A percentile compares a stretch with the other conserved stretches of the same genome.
Conservation (phyloP, 2,113 vertebrate species). For the Mola mola region DNA sequence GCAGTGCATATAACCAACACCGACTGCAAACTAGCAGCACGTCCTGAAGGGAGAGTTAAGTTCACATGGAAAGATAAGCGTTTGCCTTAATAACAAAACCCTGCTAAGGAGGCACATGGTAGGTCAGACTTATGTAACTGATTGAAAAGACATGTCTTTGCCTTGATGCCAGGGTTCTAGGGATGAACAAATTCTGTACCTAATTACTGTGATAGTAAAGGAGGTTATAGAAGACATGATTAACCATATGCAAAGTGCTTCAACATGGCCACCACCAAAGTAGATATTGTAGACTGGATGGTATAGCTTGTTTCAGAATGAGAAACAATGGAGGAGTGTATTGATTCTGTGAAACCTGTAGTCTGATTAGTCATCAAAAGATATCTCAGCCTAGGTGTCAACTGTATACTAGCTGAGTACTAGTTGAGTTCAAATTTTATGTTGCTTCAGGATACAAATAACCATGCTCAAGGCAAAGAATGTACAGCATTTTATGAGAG, state of each 20-base stretch:
- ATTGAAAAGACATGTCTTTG: slow-evolving; percentile 27
- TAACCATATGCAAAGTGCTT: background rate
- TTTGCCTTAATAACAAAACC: slow-evolving; percentile 38
- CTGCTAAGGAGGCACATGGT: slow-evolving; percentile 10
- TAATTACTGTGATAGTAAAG: slow-evolving; percentile 50
- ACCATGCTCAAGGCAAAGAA: slow-evolving; percentile 23
- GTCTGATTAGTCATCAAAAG: too few relatives aligned
- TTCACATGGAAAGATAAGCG: slow-evolving; percentile 1
- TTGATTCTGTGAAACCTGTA: too few relatives aligned
- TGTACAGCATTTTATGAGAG: slow-evolving; percentile 56
- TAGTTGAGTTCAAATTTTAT: background rate
- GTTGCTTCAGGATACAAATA: slow-evolving; percentile 32
- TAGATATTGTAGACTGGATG: too few relatives aligned
- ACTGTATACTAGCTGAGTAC: too few relatives aligned
- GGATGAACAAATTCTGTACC: slow-evolving; percentile 48
- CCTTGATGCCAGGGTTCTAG: slow-evolving; percentile 23
- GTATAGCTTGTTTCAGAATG: too few relatives aligned
- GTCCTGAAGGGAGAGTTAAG: background rate
- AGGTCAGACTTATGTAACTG: slow-evolving; percentile 45
- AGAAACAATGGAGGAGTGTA: too few relatives aligned
- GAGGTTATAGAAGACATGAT: slow-evolving; percentile 36
- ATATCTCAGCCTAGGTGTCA: too few relatives aligned
- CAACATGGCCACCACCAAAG: background rate
- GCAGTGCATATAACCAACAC: background rate
- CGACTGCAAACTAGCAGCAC: background rate